Conservation (phyloP, 2,888 invertebrate genomes). For the Rhagium mordax region DNA sequence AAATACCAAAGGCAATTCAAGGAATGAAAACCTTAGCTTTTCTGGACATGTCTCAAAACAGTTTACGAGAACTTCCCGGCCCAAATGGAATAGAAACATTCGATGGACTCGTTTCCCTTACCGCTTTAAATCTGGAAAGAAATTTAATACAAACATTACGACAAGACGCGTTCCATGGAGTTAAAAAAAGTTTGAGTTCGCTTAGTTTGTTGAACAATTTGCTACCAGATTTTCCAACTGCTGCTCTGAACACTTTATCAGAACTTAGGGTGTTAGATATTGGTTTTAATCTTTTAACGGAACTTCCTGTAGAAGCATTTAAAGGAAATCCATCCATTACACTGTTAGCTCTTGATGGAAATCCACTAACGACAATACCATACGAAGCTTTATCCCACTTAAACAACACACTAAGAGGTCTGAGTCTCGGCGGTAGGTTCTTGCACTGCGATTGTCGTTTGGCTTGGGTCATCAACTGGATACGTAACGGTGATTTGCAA, state of each 20-base stretch:
- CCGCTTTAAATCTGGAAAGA: constrained; percentile 90
- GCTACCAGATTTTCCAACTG: constrained; percentile 88
- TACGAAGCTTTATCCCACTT: constrained; percentile 84
- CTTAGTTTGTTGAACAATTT: constrained; percentile 91
- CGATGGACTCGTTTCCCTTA: constrained; percentile 85
- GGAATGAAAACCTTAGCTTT: constrained; percentile 88
- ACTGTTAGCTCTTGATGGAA: constrained; percentile 90
- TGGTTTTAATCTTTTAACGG: constrained; percentile 91
- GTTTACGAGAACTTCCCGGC: constrained; percentile 86
- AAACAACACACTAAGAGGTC: constrained; percentile 86
- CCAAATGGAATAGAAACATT: constrained; percentile 77
- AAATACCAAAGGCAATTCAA: constrained; percentile 84
- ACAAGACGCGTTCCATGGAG: constrained; percentile 84
- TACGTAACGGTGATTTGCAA: constrained; percentile 88
- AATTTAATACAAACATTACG: constrained; percentile 87
- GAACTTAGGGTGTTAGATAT: constrained; percentile 92
- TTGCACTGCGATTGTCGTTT: constrained; percentile 91
- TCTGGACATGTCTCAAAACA: constrained; percentile 91
- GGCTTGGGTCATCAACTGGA: constrained; percentile 92
- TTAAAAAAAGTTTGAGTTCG: constrained; percentile 88
- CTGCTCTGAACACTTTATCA: constrained; percentile 82
- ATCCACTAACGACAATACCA: constrained; percentile 89
- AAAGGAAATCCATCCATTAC: constrained; percentile 88
- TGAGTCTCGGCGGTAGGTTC: constrained; percentile 91
- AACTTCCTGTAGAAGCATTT: constrained; percentile 86